These are phyloP conservation scores for Calvadosia cruxmelitensis DNA, from an alignment of 30 jellyfish, hydroid and myxozoan genomes.

Conservation along the genomic window DNA sequence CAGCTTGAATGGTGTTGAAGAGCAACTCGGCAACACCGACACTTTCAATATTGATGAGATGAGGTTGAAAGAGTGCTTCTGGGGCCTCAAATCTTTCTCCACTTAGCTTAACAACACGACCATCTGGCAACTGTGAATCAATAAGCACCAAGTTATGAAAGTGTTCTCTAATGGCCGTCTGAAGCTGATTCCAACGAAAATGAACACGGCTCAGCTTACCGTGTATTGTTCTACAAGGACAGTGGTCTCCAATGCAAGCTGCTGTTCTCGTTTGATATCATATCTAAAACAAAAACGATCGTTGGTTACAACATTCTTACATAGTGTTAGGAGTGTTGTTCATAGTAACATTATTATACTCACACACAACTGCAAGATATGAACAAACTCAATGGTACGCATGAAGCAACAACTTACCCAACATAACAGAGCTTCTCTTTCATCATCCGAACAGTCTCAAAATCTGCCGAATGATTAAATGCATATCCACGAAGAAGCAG, in stretches of 20 bases:
- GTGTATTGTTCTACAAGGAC: conserved; percentile 93
- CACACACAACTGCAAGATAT: no score
- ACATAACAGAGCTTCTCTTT: conserved; percentile 98
- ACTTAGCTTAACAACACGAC: conserved; percentile 91
- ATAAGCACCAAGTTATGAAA: not conserved
- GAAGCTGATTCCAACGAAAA: not conserved
- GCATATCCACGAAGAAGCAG: conserved; percentile 98
- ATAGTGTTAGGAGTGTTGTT: not conserved
- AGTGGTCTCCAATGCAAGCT: conserved; percentile 95
- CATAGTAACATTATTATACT: not conserved
- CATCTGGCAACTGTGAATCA: conserved; percentile 77
- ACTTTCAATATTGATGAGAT: conserved; percentile 81
- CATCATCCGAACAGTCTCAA: conserved; percentile 99
- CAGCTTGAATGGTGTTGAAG: conserved; percentile 98
- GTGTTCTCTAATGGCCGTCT: not conserved
- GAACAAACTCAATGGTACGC: no score
- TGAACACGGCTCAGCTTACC: conserved; percentile 31
- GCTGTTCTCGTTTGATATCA: conserved; percentile 91
- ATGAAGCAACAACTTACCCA: conserved; percentile 50
- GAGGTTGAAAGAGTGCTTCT: conserved; percentile 95
- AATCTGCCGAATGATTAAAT: conserved; percentile 97
- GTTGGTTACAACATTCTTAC: not conserved
- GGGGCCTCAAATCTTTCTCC: conserved; percentile 99
- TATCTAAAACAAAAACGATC: conserved; percentile 28
- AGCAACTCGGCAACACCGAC: conserved; percentile 97